Evolutionary conservation across 2,113 vertebrate species (phyloP), one percentile per base, ranked within the genome.

Genomic region (Seriola dumerili): DNA sequence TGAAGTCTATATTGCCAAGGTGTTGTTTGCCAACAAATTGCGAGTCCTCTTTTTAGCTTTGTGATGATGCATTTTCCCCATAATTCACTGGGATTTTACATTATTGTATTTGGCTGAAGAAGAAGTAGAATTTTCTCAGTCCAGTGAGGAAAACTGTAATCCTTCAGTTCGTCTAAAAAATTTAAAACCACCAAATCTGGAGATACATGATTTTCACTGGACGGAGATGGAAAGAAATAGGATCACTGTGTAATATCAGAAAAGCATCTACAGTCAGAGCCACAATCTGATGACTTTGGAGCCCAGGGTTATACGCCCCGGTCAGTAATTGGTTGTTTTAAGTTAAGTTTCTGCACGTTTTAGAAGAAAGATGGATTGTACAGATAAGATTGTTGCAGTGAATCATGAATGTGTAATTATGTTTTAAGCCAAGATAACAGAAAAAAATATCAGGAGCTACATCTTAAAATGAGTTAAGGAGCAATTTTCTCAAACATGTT

Each of bases 401-500:
- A 67, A 11, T 67, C 36, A 36, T 54, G 4, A 21, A 16, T 32
- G 21, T 19, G 16, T 61, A 50, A 36, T 8, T 8, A 5, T 4
- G 16, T 68, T 32, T 36, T 38, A 54, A 73, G 10, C 29, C 62
- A 61, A 75, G 57, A 50, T 50, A 57, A 68, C 3, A 52, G 32
- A 17, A 8, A 11, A 59, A 13, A 21, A 25, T 54, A 71, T n/a
- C 59, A 14, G 50, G 44, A 34, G 67, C 8, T 32, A 32, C 46
- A 19, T 78, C 61, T 61, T 5, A 29, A 29, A 46, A 76, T 75
- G 65, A 66, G 38, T 80, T 48, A 69, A 57, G 61, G 38, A 57
- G 32, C 29, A 0, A 9, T 62, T 46, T 72, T 62, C 29, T 11
- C 0, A 0, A 57, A 36, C 44, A 5, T 32, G 67, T 70, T 54